Conservation (phyloP, 2,113 vertebrate species). For the Phalacrocorax pelagicus region DNA sequence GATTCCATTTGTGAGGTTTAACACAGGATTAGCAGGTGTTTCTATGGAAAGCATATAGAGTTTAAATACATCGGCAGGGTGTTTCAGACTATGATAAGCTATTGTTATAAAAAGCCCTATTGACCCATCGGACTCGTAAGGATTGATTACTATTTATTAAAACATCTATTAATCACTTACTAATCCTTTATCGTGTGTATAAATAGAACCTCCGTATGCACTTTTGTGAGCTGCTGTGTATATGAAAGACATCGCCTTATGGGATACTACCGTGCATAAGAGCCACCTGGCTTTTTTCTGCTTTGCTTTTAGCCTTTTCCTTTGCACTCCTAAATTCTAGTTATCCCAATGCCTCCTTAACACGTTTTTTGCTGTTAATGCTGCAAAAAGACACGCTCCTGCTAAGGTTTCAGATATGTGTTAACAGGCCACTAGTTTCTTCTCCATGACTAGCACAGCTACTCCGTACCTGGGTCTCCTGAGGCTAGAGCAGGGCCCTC, state of each 20-base stretch:
- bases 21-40: constrained; percentile 34
- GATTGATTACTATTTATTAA: not conserved
- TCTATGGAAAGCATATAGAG: not conserved
- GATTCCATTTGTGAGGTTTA: constrained; percentile 41
- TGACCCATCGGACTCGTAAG: not conserved
- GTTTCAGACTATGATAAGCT: not conserved
- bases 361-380: not conserved
- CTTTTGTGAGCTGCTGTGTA: not conserved
- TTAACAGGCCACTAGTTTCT: not conserved
- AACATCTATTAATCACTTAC: constrained; percentile 21
- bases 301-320: not conserved
- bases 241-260: not conserved
- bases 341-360: not conserved
- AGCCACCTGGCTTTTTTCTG: not conserved
- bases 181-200: not conserved
- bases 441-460: not conserved
- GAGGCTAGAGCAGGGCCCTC: not conserved
- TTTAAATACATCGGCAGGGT: not conserved
- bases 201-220: not conserved
- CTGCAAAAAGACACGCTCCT: not conserved
- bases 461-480: not conserved
- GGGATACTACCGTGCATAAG: not conserved
- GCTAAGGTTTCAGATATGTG: not conserved
- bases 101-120: not conserved
- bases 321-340: not conserved